phyloP scores from a whole-genome alignment of 2,113 vertebrate species.

The Pica pica region DNA sequence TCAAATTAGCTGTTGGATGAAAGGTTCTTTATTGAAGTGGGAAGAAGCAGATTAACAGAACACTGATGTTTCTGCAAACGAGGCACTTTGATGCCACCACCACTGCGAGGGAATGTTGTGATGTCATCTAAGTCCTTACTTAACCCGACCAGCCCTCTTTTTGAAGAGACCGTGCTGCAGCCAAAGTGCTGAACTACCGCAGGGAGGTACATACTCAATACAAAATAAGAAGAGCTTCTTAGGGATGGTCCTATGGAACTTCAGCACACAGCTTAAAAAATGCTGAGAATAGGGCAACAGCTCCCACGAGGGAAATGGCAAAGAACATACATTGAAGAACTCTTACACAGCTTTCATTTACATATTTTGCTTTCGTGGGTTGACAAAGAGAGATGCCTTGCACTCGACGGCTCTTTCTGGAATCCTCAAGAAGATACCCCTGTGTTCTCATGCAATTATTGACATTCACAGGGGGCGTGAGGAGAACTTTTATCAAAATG shows the following conservation, averaged over 20 bases:
- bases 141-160: background rate
- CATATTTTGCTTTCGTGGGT: background rate
- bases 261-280: background rate
- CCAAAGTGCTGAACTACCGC: background rate
- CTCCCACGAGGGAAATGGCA: background rate
- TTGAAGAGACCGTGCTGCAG: background rate
- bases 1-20: background rate
- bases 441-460: background rate
- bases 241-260: background rate
- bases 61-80: background rate
- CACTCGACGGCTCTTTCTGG: fast-evolving
- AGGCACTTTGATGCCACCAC: background rate
- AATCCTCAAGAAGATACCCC: background rate
- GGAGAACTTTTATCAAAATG: background rate
- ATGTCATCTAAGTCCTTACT: background rate
- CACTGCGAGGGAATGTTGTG: background rate
- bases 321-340: background rate
- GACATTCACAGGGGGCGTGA: background rate
- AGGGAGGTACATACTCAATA: background rate
- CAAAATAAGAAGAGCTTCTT: background rate
- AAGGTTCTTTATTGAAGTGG: background rate
- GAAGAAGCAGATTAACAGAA: background rate
- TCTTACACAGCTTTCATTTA: background rate
- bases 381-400: background rate
- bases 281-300: background rate